A percentile compares a stretch with the other conserved stretches of the same genome.
Evolutionary conservation across 2,797 vertebrate species (phyloP).

Genomic region (Gymnothorax javanicus): DNA sequence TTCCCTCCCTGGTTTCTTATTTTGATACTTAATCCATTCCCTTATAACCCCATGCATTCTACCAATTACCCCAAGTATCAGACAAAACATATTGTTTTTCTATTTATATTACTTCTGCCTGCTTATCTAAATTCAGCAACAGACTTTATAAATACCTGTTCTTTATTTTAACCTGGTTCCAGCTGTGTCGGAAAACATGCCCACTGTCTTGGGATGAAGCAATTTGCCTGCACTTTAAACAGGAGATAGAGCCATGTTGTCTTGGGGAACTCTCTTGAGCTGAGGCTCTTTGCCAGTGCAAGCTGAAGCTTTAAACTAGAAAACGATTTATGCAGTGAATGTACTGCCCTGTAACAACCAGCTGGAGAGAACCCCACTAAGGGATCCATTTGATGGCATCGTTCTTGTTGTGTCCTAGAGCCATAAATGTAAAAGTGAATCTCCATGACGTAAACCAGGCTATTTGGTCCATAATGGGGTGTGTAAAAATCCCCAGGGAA

Average conservation of each 20-base stretch:
- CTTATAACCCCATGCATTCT: constrained; percentile 20
- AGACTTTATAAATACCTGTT: constrained; percentile 16
- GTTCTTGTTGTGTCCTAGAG: neutral
- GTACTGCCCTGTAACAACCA: neutral
- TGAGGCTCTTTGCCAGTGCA: constrained; percentile 12
- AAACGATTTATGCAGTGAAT: neutral
- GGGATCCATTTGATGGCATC: constrained; percentile 13
- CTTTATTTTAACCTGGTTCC: constrained; percentile 6
- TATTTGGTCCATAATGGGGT: constrained; percentile 21
- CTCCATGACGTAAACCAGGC: constrained; percentile 9
- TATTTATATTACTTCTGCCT: neutral
- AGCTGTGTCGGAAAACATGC: constrained; percentile 24
- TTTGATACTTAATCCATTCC: constrained; percentile 18
- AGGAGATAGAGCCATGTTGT: neutral
- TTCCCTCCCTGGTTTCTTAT: constrained; percentile 1
- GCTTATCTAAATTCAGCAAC: constrained; percentile 8
- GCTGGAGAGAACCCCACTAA: constrained; percentile 3
- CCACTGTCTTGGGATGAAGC: neutral
- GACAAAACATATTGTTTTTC: neutral
- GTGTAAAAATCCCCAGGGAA: constrained; percentile 19
- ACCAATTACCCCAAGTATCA: neutral
- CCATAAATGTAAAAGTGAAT: constrained; percentile 21
- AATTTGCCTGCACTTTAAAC: constrained; percentile 25
- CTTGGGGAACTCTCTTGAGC: neutral
- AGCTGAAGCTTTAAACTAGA: neutral